Evolutionary conservation across 2,888 invertebrate genomes (phyloP).

Genomic region (Lepeophtheirus nordmannii): DNA sequence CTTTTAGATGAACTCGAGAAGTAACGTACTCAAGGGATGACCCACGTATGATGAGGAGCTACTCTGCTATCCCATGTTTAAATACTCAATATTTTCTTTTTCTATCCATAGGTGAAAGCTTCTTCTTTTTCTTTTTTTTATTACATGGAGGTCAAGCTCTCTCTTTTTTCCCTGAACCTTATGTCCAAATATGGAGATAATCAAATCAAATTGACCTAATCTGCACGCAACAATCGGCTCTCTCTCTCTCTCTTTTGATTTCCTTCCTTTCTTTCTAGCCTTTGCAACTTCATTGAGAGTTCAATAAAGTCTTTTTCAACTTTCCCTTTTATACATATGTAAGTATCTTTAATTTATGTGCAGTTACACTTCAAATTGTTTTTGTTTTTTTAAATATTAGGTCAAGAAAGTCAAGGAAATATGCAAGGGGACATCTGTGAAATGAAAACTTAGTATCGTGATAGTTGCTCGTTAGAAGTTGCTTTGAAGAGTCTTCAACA

Average conservation of each 20-base stretch:
- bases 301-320: no score
- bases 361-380: no score
- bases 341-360: no score
- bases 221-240: neutral
- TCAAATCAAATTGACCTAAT: neutral
- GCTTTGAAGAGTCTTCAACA: no score
- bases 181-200: neutral
- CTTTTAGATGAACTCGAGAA: neutral
- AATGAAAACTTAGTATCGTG: no score
- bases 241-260: slow-evolving; percentile 7
- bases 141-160: neutral
- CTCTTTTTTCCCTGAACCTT: neutral
- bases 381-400: no score
- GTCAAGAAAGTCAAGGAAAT: no score
- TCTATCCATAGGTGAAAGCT: neutral
- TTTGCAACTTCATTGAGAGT: neutral
- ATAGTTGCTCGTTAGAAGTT: no score
- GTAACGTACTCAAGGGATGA: neutral
- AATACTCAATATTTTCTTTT: neutral
- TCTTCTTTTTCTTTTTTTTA: neutral
- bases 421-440: no score
- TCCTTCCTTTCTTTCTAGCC: neutral
- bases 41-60: neutral
- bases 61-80: neutral
- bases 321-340: no score